Evolutionary conservation across 2,113 vertebrate genomes (phyloP).

Genomic region (Antechinus flavipes): DNA sequence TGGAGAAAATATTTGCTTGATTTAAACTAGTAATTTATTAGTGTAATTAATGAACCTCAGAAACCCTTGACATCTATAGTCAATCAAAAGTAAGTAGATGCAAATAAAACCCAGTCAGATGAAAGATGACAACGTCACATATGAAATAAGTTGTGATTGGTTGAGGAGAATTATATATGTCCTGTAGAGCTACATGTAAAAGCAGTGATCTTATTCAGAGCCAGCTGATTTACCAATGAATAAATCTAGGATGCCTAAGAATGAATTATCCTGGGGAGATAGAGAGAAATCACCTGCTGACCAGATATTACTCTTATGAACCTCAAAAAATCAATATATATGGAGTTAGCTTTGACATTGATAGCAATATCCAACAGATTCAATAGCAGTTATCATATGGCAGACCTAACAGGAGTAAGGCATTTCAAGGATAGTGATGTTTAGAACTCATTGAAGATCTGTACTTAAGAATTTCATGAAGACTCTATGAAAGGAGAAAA

Average conservation of each 20-base stretch:
- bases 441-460: background rate
- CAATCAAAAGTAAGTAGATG: background rate
- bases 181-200: background rate
- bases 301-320: background rate
- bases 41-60: background rate
- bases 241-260: background rate
- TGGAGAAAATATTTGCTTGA: conserved; percentile 17
- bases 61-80: background rate
- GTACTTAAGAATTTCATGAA: background rate
- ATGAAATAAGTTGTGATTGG: background rate
- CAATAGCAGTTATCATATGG: background rate
- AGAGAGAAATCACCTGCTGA: background rate
- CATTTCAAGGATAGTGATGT: background rate
- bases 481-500: background rate
- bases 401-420: background rate
- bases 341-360: background rate
- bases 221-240: background rate
- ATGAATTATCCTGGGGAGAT: background rate
- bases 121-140: background rate
- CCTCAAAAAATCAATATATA: background rate
- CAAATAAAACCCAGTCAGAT: background rate
- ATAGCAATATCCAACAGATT: background rate
- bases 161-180: background rate
- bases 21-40: background rate
- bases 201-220: background rate